Evolutionary conservation across 2,797 vertebrate species (phyloP).

Genomic region (Lacerta viridis): DNA sequence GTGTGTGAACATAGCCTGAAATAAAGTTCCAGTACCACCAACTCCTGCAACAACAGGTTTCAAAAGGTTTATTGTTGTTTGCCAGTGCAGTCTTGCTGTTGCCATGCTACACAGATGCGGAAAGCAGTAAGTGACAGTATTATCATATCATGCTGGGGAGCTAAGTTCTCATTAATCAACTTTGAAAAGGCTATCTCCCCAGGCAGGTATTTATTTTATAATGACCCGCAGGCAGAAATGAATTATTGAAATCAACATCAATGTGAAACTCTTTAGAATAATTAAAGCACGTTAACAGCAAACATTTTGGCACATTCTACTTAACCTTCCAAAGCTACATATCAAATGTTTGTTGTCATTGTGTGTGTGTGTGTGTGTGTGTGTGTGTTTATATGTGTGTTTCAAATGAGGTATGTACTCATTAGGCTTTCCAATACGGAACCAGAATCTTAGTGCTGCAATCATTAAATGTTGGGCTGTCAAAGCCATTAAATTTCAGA

Average conservation of each 20-base stretch:
- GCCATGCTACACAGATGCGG: neutral
- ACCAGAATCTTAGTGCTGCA: neutral
- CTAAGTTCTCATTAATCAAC: slow-evolving; percentile 52
- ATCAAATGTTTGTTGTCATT: slow-evolving; percentile 70
- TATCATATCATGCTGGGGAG: neutral
- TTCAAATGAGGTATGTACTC: slow-evolving; percentile 66
- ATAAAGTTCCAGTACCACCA: neutral
- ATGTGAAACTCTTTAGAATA: slow-evolving; percentile 68
- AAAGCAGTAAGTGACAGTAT: slow-evolving; percentile 10
- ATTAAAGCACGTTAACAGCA: slow-evolving; percentile 75
- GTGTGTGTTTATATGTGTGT: slow-evolving; percentile 24
- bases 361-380: slow-evolving; percentile 3
- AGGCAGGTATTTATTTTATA: slow-evolving; percentile 73
- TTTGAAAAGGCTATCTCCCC: slow-evolving; percentile 53
- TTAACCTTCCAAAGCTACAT: slow-evolving; percentile 64
- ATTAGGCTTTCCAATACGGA: neutral
- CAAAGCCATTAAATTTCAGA: neutral
- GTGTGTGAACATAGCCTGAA: neutral
- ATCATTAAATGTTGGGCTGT: neutral
- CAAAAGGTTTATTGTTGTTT: neutral
- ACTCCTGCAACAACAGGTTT: neutral
- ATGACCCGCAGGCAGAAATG: slow-evolving; percentile 72
- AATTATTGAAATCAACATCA: slow-evolving; percentile 70
- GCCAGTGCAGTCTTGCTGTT: slow-evolving; percentile 8
- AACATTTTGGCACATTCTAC: slow-evolving; percentile 55